Evolutionary conservation across 1,140 invertebrate genomes (phyloP).

Genomic region (Caenorhabditis tropicalis): DNA sequence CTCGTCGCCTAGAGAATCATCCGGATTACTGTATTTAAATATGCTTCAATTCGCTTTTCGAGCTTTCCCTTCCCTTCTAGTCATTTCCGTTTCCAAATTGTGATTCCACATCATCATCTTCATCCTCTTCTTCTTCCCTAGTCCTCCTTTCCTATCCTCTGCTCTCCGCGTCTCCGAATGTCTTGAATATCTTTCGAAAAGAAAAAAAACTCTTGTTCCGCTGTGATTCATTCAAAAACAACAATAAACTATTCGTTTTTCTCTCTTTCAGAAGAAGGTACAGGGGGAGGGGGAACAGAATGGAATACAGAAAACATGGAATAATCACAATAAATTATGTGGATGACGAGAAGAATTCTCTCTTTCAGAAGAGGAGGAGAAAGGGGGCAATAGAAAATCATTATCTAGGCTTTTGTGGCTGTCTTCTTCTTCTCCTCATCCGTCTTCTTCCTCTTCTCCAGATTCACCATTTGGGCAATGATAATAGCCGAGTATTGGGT

Average conservation of each 20-base stretch:
- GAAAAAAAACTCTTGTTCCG: neutral
- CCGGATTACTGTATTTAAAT: neutral
- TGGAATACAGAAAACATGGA: neutral
- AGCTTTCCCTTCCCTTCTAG: neutral
- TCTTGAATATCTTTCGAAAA: neutral
- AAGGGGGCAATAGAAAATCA: neutral
- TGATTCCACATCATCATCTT: neutral
- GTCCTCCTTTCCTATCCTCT: neutral
- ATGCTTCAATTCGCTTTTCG: neutral
- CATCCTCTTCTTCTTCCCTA: neutral
- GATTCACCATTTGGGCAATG: slow-evolving; percentile 84
- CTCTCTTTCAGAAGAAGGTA: neutral
- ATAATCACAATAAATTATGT: neutral
- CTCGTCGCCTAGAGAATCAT: slow-evolving; percentile 59
- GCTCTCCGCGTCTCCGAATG: neutral
- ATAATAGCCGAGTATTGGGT: slow-evolving; percentile 83
- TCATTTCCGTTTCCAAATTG: neutral
- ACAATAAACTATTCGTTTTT: neutral
- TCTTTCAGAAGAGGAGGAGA: neutral
- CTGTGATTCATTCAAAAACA: slow-evolving; percentile 8
- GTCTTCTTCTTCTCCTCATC: slow-evolving; percentile 74
- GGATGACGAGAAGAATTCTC: neutral
- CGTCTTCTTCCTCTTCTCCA: slow-evolving; percentile 84
- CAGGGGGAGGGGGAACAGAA: neutral
- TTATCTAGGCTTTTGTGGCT: neutral